These are phyloP conservation scores for Pseudomyrmex sp. DNA, from an alignment of 1,140 invertebrate species.

Conservation along the genomic window DNA sequence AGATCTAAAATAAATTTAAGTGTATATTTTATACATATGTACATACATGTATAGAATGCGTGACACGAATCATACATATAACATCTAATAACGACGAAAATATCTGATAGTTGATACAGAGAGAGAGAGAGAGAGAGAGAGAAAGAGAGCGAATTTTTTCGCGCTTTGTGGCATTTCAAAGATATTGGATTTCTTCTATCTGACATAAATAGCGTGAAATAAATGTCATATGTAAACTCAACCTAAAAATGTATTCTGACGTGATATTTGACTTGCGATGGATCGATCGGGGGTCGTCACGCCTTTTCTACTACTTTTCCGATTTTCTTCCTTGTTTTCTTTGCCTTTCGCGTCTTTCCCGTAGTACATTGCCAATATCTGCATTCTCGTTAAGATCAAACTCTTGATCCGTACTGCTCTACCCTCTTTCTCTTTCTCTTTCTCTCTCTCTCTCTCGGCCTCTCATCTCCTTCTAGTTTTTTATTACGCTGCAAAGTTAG, in stretches of 20 bases:
- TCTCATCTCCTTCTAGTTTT: conserved; percentile 47
- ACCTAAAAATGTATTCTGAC: conserved; percentile 48
- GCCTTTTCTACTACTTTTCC: conserved; percentile 20
- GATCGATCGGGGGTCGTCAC: conserved; percentile 38
- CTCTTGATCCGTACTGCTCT: conserved; percentile 13
- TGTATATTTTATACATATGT: too few species aligned
- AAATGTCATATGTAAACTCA: conserved; percentile 52
- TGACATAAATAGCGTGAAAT: conserved; percentile 59
- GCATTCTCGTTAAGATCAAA: conserved; percentile 55
- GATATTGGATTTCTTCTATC: conserved; percentile 44
- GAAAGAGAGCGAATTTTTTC: conserved; percentile 4
- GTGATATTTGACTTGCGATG: conserved; percentile 58
- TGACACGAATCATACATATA: neutral
- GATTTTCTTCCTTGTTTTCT: conserved; percentile 18
- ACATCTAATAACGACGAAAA: conserved; percentile 8
- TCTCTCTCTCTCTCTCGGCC: conserved; percentile 42
- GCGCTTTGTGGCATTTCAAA: conserved; percentile 21
- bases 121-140: too few species aligned
- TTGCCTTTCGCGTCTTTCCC: conserved; percentile 40
- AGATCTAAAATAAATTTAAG: neutral
- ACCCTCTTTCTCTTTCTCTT: conserved; percentile 31
- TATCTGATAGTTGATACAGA: conserved; percentile 28
- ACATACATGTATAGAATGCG: too few species aligned
- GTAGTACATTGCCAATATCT: conserved; percentile 37
- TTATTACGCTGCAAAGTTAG: conserved; percentile 73